These are phyloP conservation scores for Saiga tatarica DNA, from an alignment of 2,113 vertebrate genomes.

Conservation along the genomic window DNA sequence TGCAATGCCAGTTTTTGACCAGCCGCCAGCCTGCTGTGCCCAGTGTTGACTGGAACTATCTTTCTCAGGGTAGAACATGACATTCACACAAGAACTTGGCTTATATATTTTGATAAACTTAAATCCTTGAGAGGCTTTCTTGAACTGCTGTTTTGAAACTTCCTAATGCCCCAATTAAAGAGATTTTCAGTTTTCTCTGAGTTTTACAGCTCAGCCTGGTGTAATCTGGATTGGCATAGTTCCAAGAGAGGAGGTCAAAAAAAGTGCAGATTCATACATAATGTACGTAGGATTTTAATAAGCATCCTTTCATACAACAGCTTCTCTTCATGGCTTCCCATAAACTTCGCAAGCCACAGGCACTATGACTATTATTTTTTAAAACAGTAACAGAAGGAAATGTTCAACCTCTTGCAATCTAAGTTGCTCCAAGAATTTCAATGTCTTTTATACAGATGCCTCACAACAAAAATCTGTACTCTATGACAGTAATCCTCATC, in stretches of 20 bases:
- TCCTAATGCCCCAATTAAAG: slow-evolving; percentile 60
- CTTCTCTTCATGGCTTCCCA: slow-evolving; percentile 70
- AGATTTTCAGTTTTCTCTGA: slow-evolving; percentile 73
- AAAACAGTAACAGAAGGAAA: slow-evolving; percentile 68
- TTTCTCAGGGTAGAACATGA: not conserved
- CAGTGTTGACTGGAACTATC: slow-evolving; percentile 1
- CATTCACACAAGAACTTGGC: slow-evolving; percentile 50
- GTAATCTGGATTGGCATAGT: slow-evolving; percentile 73
- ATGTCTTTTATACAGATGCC: slow-evolving; percentile 33
- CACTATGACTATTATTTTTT: slow-evolving; percentile 61
- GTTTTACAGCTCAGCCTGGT: slow-evolving; percentile 70
- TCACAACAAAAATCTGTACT: not conserved
- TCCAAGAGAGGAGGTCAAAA: slow-evolving; percentile 81
- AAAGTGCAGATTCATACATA: slow-evolving; percentile 82
- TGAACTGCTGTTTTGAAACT: slow-evolving; percentile 50
- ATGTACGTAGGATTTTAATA: slow-evolving; percentile 79
- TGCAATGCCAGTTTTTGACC: not conserved
- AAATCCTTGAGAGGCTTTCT: slow-evolving; percentile 62
- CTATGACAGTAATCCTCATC: not conserved
- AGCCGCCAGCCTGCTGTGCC: not conserved
- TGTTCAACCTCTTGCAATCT: slow-evolving; percentile 50
- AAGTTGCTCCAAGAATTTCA: slow-evolving; percentile 69
- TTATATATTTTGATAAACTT: slow-evolving; percentile 49
- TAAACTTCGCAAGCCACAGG: slow-evolving; percentile 75
- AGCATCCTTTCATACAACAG: slow-evolving; percentile 74